phyloP scores from a whole-genome alignment of 23 tunicate species.

The Clavelina lepadiformis region DNA sequence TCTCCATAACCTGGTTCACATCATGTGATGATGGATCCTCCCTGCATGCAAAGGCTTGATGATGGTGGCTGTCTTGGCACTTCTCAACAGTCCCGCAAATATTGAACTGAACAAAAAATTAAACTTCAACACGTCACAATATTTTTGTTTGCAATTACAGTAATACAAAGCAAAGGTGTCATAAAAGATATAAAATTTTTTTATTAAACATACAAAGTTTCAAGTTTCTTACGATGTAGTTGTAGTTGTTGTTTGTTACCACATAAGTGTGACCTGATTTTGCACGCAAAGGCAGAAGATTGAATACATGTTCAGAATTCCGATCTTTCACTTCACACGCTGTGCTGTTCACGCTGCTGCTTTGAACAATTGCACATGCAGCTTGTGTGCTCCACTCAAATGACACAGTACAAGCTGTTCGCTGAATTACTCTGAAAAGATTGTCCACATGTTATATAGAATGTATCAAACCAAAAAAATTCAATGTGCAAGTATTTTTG shows the following conservation, averaged over 20 bases:
- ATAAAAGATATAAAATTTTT: neutral
- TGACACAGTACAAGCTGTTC: conserved; percentile 26
- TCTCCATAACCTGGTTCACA: too few relatives aligned
- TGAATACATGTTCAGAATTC: conserved; percentile 28
- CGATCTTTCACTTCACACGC: conserved; percentile 31
- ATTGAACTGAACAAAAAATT: conserved; percentile 28
- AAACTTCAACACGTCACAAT: neutral
- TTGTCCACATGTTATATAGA: neutral
- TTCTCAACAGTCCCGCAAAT: conserved; percentile 40
- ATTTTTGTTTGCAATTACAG: too few relatives aligned
- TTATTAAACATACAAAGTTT: neutral
- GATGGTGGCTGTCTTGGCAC: conserved; percentile 18
- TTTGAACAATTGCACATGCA: conserved; percentile 33
- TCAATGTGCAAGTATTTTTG: too few relatives aligned
- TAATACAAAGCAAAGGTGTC: too few relatives aligned
- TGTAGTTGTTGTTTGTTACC: conserved; percentile 3
- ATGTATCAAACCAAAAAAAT: neutral
- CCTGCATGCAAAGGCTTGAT: too few relatives aligned
- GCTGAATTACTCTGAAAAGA: conserved; percentile 24
- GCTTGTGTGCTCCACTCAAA: conserved; percentile 53
- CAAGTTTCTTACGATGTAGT: neutral
- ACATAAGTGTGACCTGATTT: neutral
- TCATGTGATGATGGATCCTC: too few relatives aligned
- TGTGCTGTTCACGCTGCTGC: conserved; percentile 11
- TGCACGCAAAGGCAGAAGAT: conserved; percentile 38